Conservation (phyloP, 2,797 vertebrate genomes). For the Cyclura pinguis region DNA sequence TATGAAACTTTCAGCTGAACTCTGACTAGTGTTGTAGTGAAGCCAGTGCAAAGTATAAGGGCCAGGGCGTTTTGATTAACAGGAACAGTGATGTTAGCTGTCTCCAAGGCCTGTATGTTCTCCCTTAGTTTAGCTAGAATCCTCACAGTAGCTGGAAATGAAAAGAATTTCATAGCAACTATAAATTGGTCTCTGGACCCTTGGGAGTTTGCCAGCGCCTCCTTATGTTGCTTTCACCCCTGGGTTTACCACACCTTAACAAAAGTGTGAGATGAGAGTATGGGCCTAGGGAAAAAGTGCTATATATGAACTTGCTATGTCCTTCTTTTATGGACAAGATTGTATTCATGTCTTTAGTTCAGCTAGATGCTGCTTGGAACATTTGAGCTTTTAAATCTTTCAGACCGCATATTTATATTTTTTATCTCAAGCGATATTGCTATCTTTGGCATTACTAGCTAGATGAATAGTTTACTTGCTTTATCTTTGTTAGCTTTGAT, state of each 20-base stretch:
- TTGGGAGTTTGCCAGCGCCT: too few species aligned
- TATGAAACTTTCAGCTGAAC: too few species aligned
- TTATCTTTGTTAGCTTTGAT: slow-evolving; percentile 75
- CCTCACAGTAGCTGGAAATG: too few species aligned
- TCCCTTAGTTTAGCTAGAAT: too few species aligned
- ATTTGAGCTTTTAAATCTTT: slow-evolving; percentile 38
- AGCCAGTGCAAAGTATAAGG: too few species aligned
- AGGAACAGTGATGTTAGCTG: too few species aligned
- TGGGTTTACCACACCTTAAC: not conserved
- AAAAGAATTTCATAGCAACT: too few species aligned
- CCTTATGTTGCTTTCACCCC: not conserved
- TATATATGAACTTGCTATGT: not conserved
- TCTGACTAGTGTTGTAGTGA: not conserved
- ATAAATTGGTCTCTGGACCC: too few species aligned
- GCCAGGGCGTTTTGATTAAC: too few species aligned
- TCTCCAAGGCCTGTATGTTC: too few species aligned
- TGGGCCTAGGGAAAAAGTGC: too few species aligned
- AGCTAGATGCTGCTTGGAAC: not conserved
- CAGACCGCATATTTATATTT: slow-evolving; percentile 59
- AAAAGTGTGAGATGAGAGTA: not conserved
- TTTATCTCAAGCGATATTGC: slow-evolving; percentile 65
- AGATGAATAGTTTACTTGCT: slow-evolving; percentile 38
- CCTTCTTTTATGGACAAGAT: not conserved
- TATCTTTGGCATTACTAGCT: slow-evolving; percentile 62
- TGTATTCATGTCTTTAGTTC: not conserved